These are phyloP conservation scores for Equus przewalskii DNA, from an alignment of 2,113 vertebrate species.

Conservation along the genomic window DNA sequence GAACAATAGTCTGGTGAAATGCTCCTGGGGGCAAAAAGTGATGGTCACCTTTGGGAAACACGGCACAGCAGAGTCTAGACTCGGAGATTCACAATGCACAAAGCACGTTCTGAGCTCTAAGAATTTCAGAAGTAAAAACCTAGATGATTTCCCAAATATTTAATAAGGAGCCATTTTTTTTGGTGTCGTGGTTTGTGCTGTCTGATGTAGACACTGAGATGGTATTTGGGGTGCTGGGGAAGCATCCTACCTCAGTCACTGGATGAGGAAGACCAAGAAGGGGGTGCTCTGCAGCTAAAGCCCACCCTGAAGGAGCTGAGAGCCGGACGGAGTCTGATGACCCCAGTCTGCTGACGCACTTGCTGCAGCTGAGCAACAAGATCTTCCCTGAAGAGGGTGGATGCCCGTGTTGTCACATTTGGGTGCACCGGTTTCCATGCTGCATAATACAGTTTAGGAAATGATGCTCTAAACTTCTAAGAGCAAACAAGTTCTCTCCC, in stretches of 20 bases:
- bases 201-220: background rate
- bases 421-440: background rate
- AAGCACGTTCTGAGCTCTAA: background rate
- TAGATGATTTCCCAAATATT: background rate
- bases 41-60: background rate
- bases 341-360: background rate
- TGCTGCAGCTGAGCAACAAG: background rate
- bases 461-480: background rate
- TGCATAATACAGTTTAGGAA: background rate
- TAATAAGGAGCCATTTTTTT: background rate
- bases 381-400: background rate
- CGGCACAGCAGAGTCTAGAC: background rate
- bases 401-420: background rate
- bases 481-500: background rate
- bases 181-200: background rate
- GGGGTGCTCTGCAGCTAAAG: background rate
- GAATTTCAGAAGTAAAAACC: constrained; percentile 12
- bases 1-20: background rate
- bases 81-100: background rate
- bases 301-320: background rate
- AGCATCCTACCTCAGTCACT: background rate
- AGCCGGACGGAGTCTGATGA: background rate
- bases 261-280: background rate
- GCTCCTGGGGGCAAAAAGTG: background rate
- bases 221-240: background rate